Evolutionary conservation across 2,797 vertebrate species (phyloP).

Genomic region (Protonibea diacanthus): DNA sequence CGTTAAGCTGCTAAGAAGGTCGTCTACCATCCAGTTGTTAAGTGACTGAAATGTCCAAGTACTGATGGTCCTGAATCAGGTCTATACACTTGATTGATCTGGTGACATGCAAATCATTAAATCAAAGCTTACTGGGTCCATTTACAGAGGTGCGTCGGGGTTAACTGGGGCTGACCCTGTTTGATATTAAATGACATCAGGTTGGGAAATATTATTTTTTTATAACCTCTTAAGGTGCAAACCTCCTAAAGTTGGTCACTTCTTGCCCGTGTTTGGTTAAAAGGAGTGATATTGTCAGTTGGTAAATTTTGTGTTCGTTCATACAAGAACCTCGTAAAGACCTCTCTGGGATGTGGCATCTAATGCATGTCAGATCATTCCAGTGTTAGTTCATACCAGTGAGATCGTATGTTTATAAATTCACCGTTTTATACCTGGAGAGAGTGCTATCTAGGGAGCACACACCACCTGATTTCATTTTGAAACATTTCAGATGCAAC

Average conservation of each 20-base stretch:
- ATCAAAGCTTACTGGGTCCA: neutral
- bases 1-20: neutral
- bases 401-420: conserved; percentile 27
- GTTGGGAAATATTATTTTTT: neutral
- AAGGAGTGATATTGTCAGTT: conserved; percentile 39
- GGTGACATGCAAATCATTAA: conserved; percentile 1
- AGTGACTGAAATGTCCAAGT: neutral
- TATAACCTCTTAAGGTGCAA: conserved; percentile 7
- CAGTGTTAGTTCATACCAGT: conserved; percentile 53
- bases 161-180: neutral
- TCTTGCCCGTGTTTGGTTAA: conserved; percentile 23
- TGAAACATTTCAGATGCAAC: conserved; percentile 85
- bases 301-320: neutral
- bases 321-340: neutral
- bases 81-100: neutral
- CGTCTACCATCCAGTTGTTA: neutral
- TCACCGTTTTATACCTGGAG: conserved; percentile 77
- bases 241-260: neutral
- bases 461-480: conserved; percentile 81
- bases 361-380: conserved; percentile 31
- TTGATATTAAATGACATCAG: neutral
- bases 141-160: neutral
- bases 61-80: neutral
- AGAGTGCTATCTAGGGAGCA: conserved; percentile 77
- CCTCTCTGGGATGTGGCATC: conserved; percentile 33